These are phyloP conservation scores for Agrilus biguttatus DNA, from an alignment of 2,888 invertebrate species.

Conservation along the genomic window DNA sequence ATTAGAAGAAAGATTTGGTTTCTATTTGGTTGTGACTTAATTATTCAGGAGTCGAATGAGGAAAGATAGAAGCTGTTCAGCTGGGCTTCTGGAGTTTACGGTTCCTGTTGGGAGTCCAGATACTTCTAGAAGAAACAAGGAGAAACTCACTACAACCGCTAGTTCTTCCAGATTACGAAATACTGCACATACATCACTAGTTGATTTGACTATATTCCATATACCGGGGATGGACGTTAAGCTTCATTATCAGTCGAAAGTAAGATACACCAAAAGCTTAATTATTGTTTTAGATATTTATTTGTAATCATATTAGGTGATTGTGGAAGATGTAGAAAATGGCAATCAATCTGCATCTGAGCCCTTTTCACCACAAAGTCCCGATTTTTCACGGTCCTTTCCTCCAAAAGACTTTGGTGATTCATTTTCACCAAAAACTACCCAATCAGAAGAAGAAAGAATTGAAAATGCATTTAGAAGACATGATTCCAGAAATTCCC, in stretches of 20 bases:
- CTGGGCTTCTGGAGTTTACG: slow-evolving; percentile 27
- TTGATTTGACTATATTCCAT: slow-evolving; percentile 76
- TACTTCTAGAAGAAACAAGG: slow-evolving; percentile 27
- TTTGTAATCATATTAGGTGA: neutral
- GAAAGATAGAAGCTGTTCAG: slow-evolving; percentile 46
- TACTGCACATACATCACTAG: slow-evolving; percentile 34
- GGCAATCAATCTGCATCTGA: no score
- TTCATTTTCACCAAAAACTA: slow-evolving; percentile 14
- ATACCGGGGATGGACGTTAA: slow-evolving; percentile 79
- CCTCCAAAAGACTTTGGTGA: slow-evolving; percentile 5
- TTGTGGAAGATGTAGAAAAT: no score
- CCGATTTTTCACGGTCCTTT: no score
- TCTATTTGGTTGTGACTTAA: neutral
- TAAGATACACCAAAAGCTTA: slow-evolving; percentile 7
- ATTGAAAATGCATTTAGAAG: slow-evolving; percentile 28
- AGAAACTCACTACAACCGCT: slow-evolving; percentile 22
- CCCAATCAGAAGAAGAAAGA: slow-evolving; percentile 23
- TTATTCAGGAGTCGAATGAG: slow-evolving; percentile 42
- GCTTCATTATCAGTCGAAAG: slow-evolving; percentile 30
- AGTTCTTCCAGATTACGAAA: slow-evolving; percentile 24
- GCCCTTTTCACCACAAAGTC: no score
- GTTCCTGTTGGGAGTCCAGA: slow-evolving; percentile 27
- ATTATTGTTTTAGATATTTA: neutral
- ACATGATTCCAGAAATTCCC: slow-evolving; percentile 7
- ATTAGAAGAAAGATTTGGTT: neutral